Percentiles rank a stretch among this genome's conserved stretches.
Conservation (phyloP, 2,113 vertebrate species). For the Tetrax tetrax region DNA sequence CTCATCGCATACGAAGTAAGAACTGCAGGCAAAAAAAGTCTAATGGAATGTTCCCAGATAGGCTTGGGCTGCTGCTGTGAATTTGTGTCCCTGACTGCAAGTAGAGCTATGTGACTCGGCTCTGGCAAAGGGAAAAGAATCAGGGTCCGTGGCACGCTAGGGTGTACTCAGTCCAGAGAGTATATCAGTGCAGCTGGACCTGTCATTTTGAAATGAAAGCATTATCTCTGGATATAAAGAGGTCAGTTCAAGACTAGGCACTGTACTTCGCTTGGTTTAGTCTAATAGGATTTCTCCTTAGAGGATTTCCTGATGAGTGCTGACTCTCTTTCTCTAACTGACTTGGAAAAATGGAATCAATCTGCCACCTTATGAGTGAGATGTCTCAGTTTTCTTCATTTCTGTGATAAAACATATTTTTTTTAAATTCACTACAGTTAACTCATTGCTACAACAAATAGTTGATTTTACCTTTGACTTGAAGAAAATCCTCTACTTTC, state of each 20-base stretch:
- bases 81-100: neutral
- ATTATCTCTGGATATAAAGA: neutral
- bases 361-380: neutral
- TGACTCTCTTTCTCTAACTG: neutral
- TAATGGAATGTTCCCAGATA: neutral
- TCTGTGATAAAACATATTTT: neutral
- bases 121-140: neutral
- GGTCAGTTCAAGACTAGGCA: neutral
- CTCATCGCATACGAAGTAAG: neutral
- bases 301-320: neutral
- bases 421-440: neutral
- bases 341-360: neutral
- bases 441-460: neutral
- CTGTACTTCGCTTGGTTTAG: neutral
- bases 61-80: neutral
- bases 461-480: neutral
- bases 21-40: neutral
- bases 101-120: accelerated
- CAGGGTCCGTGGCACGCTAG: neutral
- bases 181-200: neutral
- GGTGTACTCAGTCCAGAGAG: neutral
- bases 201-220: neutral
- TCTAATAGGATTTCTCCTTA: neutral
- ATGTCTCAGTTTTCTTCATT: neutral
- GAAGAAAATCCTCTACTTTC: neutral